Percentiles rank a stretch among this genome's conserved stretches.
phyloP scores from a whole-genome alignment of 2,888 invertebrate species.

The Tenthredo mesomela region DNA sequence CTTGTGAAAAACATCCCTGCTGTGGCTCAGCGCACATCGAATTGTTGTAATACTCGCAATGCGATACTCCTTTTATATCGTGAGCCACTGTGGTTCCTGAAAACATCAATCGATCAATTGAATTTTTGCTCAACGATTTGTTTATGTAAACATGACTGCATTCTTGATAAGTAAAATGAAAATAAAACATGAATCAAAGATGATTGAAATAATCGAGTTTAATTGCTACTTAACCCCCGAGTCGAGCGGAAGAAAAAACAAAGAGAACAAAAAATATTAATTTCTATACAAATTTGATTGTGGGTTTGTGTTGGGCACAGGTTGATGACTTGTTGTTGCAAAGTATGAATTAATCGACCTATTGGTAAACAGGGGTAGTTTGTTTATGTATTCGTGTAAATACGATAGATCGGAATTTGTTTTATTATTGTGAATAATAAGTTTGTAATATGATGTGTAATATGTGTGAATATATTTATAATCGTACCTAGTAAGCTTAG shows the following conservation, averaged over 20 bases:
- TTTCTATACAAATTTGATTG: not conserved
- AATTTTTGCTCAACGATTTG: not conserved
- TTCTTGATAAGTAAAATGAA: not conserved
- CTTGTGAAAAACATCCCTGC: slow-evolving; percentile 79
- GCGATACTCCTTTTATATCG: slow-evolving; percentile 78
- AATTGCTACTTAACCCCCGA: not conserved
- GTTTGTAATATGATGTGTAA: not conserved
- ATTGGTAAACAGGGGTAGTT: not conserved
- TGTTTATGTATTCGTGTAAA: not conserved
- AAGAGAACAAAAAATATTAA: not conserved
- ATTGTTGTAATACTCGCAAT: slow-evolving; percentile 86
- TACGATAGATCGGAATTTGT: not conserved
- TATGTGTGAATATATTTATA: slow-evolving; percentile 7
- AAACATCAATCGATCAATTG: slow-evolving; percentile 22
- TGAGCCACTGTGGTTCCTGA: slow-evolving; percentile 68
- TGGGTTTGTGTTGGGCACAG: not conserved
- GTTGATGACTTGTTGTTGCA: not conserved
- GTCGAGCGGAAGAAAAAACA: not conserved
- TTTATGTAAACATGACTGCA: not conserved
- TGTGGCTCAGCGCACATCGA: slow-evolving; percentile 79
- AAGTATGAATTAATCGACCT: not conserved
- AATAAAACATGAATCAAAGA: not conserved
- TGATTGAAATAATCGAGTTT: not conserved
- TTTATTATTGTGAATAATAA: not conserved
- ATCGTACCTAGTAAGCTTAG: slow-evolving; percentile 74